Evolutionary conservation across 2,113 vertebrate genomes (phyloP).

Genomic region (Calyptommatus sinebrachiatus): DNA sequence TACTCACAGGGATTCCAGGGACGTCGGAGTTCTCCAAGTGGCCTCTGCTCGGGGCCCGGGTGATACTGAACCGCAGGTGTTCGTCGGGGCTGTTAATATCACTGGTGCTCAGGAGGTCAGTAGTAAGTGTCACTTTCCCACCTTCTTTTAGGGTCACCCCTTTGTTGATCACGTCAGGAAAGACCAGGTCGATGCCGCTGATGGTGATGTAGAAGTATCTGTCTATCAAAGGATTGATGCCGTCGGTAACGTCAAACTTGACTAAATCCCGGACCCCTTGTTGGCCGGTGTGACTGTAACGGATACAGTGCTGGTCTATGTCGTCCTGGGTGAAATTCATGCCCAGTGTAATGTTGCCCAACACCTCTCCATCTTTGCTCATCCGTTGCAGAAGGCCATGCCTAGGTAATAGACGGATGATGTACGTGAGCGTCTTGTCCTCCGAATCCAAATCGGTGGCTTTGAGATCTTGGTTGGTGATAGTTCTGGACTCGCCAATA

Average conservation of each 20-base stretch:
- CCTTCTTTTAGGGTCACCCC: constrained; percentile 62
- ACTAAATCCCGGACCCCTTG: constrained; percentile 61
- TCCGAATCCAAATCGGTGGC: constrained; percentile 68
- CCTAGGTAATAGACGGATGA: constrained; percentile 55
- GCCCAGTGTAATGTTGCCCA: constrained; percentile 60
- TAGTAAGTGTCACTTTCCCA: constrained; percentile 60
- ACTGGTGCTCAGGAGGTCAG: constrained; percentile 62
- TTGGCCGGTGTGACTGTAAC: constrained; percentile 60
- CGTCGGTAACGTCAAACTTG: constrained; percentile 73
- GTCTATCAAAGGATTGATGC: constrained; percentile 63
- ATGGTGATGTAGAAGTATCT: constrained; percentile 63
- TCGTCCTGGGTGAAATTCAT: constrained; percentile 73
- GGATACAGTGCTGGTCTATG: constrained; percentile 61
- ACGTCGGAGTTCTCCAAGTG: constrained; percentile 63
- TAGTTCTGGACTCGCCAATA: constrained; percentile 56
- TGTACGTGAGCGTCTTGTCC: constrained; percentile 64
- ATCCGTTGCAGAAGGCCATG: constrained; percentile 76
- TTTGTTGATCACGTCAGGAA: constrained; percentile 67
- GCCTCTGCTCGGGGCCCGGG: constrained; percentile 47
- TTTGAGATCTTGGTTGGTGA: constrained; percentile 62
- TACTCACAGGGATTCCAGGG: constrained; percentile 53
- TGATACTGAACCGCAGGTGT: constrained; percentile 60
- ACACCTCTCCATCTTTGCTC: constrained; percentile 68
- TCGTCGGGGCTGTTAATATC: constrained; percentile 63
- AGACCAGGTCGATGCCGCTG: constrained; percentile 49